Evolutionary conservation across 2,113 vertebrate genomes (phyloP), one percentile per base, ranked within the genome.

Genomic region (Chloropsis hardwickii): DNA sequence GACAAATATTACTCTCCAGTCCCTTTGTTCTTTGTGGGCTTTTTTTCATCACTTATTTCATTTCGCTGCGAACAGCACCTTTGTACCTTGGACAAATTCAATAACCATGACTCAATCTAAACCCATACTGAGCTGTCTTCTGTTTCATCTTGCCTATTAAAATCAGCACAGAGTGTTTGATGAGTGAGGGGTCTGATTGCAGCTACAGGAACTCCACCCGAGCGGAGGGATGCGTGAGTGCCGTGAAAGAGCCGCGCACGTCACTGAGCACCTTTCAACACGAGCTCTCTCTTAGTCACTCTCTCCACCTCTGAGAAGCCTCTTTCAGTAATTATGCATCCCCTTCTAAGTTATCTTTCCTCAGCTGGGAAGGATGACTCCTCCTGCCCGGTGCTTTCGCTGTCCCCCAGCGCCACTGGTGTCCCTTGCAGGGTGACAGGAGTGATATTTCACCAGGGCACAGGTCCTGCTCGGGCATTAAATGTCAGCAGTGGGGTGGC

Each of bases 31-130:
- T 40, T 88, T 35, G 71, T 7, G 42, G 27, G 24, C 31, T 48
- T 81, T 95, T 84, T 90, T 87, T 86, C 45, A 86, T 86, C 94
- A 31, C 28, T 91, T 78, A 71, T 95, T 97, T 96, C 96, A 92
- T 90, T 81, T 56, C 81, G 77, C 91, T 72, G 92, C 86, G 74
- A 86, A 65, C 42, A n/a, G 94, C 84, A 84, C 96, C 90, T 85
- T 91, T 83, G 95, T 78, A 86, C 96, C 96, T 95, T 5, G 80
- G 89, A 95, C 93, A 82, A 67, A 96, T 95, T 95, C 71, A 64
- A 88, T 95, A 92, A 91, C 95, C 70, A 35, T 85, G 79, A 95
- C 88, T 95, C 96, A 53, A 20, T 27, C 67, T 24, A 12, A 80
- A 15, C 79, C 67, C 78, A n/a, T 44, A 60, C 70, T 45, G 79